Conservation (phyloP, 2,888 invertebrate genomes). For the Dioctria rufipes region DNA sequence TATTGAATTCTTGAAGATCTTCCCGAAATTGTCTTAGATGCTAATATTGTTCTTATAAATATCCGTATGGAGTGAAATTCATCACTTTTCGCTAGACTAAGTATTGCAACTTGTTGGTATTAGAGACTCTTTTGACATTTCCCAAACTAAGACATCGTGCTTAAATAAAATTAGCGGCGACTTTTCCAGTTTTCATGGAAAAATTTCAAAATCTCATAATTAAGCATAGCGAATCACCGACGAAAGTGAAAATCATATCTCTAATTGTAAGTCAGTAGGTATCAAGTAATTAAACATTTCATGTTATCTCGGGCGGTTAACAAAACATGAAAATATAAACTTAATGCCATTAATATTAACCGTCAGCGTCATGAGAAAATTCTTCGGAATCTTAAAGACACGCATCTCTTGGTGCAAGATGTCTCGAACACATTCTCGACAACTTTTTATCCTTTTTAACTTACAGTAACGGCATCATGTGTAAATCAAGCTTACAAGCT, state of each 20-base stretch:
- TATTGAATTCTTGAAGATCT: too few species aligned
- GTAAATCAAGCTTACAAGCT: conserved; percentile 52
- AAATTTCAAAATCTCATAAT: too few species aligned
- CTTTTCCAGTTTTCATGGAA: too few species aligned
- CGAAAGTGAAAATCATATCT: conserved; percentile 1
- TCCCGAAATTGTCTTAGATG: too few species aligned
- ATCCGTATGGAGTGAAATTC: too few species aligned
- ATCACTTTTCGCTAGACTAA: too few species aligned
- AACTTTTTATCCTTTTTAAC: conserved; percentile 43
- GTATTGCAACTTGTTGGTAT: too few species aligned
- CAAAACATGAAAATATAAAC: background rate
- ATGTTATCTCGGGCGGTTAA: conserved; percentile 1
- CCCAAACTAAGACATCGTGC: too few species aligned
- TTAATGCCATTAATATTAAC: conserved; percentile 31
- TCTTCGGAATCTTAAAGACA: conserved; percentile 8
- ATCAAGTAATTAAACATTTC: conserved; percentile 5
- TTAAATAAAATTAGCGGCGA: too few species aligned
- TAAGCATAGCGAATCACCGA: background rate
- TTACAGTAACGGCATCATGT: conserved; percentile 22
- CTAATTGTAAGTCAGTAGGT: conserved; percentile 4
- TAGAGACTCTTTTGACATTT: too few species aligned
- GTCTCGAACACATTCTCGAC: conserved; percentile 28
- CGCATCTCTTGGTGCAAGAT: conserved; percentile 24
- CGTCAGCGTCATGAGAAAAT: conserved; percentile 37
- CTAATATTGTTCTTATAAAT: too few species aligned